Conservation (phyloP, 2,888 invertebrate genomes). For the Psylliodes chrysocephalus region DNA sequence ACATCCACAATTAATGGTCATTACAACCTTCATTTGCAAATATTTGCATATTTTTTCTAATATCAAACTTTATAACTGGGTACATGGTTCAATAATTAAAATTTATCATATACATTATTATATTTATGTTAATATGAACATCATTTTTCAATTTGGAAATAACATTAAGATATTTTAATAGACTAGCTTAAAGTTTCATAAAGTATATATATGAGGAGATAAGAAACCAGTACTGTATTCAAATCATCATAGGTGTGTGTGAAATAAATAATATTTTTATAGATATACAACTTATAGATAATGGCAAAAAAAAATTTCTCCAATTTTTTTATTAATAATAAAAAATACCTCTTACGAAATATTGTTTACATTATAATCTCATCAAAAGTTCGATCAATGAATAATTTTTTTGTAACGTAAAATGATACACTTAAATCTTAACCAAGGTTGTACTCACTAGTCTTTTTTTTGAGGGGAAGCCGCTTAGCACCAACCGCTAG, state of each 20-base stretch:
- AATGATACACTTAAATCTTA: too few species aligned
- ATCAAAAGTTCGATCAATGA: too few species aligned
- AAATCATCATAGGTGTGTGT: background rate
- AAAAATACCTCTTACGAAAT: too few species aligned
- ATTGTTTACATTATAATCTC: too few species aligned
- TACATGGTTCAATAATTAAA: conserved; percentile 35
- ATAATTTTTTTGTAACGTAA: too few species aligned
- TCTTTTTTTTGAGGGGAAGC: too few species aligned
- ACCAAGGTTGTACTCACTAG: too few species aligned
- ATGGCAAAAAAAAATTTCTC: too few species aligned
- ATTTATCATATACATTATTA: conserved; percentile 35
- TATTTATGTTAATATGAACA: conserved; percentile 41
- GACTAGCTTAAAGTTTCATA: conserved; percentile 13
- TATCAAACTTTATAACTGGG: conserved; percentile 27
- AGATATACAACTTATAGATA: too few species aligned
- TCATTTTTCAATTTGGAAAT: conserved; percentile 38
- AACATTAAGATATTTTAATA: conserved; percentile 34
- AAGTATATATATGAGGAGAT: background rate
- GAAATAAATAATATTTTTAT: too few species aligned
- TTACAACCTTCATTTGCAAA: conserved; percentile 23
- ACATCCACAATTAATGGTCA: conserved; percentile 5
- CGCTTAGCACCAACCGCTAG: too few species aligned
- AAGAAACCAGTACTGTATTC: background rate
- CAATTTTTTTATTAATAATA: too few species aligned
- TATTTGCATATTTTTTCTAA: conserved; percentile 31